Evolutionary conservation across 2,888 invertebrate genomes (phyloP).

Genomic region (Catocala sponsa): DNA sequence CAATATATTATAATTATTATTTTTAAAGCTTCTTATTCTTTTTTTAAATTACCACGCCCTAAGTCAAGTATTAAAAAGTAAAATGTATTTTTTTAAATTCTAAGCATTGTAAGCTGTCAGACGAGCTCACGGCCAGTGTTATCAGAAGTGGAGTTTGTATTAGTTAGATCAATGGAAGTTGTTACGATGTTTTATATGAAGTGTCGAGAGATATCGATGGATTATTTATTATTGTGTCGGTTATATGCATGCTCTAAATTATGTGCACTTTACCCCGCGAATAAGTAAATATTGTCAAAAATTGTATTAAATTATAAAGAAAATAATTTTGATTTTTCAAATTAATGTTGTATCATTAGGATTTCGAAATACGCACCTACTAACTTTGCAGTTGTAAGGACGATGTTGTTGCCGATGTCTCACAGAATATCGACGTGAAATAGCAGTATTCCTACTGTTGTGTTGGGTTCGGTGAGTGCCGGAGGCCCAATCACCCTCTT

Average conservation of each 20-base stretch:
- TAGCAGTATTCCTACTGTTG: too few relatives aligned
- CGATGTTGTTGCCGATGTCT: too few relatives aligned
- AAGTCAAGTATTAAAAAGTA: neutral
- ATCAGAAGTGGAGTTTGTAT: conserved; percentile 46
- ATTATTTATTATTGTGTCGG: conserved; percentile 37
- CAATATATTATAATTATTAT: too few relatives aligned
- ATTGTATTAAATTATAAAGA: neutral
- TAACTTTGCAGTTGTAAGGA: too few relatives aligned
- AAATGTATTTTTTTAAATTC: neutral
- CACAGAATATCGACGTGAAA: too few relatives aligned
- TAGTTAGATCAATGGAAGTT: conserved; percentile 46
- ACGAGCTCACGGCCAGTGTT: conserved; percentile 52
- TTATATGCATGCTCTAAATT: conserved; percentile 55
- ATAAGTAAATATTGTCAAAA: conserved; percentile 20
- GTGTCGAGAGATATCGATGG: conserved; percentile 35
- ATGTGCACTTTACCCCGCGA: conserved; percentile 28
- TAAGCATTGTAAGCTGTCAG: neutral
- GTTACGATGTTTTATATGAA: conserved; percentile 27
- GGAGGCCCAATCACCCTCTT: too few relatives aligned
- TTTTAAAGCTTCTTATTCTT: too few relatives aligned
- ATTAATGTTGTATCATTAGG: too few relatives aligned
- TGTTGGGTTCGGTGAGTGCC: too few relatives aligned
- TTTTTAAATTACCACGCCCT: too few relatives aligned
- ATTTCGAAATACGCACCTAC: too few relatives aligned
- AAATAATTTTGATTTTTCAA: too few relatives aligned